These are phyloP conservation scores for Isaurus tuberculatus DNA, from an alignment of 92 coral and sea anemone genomes.

Conservation along the genomic window DNA sequence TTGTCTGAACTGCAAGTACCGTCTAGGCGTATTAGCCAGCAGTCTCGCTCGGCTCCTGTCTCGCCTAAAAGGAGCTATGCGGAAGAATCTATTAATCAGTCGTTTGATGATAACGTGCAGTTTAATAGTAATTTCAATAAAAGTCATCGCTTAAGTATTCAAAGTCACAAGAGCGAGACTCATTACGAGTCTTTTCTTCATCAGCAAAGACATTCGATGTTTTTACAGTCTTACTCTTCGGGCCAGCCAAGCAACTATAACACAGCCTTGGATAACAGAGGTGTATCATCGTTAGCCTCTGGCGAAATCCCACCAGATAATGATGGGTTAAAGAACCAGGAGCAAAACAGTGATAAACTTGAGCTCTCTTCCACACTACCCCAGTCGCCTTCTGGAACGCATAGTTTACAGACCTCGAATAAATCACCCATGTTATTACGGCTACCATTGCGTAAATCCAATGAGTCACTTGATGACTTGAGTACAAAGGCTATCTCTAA, in stretches of 20 bases:
- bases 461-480: not conserved
- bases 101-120: slow-evolving; percentile 36
- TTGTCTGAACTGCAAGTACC: slow-evolving; percentile 27
- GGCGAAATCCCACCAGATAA: not conserved
- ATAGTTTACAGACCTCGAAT: not conserved
- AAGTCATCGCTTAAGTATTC: slow-evolving; percentile 8
- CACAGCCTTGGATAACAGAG: not conserved
- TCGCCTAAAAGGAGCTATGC: slow-evolving; percentile 47
- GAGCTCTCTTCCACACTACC: not conserved
- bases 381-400: not conserved
- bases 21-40: not conserved
- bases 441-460: slow-evolving; percentile 3
- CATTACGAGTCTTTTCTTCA: slow-evolving; percentile 68
- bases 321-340: not conserved
- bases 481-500: not conserved
- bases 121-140: not conserved
- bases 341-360: not conserved
- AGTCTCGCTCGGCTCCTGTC: slow-evolving; percentile 41
- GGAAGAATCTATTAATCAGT: slow-evolving; percentile 49
- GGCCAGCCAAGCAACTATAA: slow-evolving; percentile 49
- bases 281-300: not conserved
- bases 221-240: slow-evolving; percentile 62
- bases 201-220: slow-evolving; percentile 80
- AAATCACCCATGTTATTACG: not conserved
- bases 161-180: slow-evolving; percentile 60